A percentile compares a stretch with the other conserved stretches of the same genome.
Conservation (phyloP, 2,113 vertebrate species). For the Siniperca knerii region DNA sequence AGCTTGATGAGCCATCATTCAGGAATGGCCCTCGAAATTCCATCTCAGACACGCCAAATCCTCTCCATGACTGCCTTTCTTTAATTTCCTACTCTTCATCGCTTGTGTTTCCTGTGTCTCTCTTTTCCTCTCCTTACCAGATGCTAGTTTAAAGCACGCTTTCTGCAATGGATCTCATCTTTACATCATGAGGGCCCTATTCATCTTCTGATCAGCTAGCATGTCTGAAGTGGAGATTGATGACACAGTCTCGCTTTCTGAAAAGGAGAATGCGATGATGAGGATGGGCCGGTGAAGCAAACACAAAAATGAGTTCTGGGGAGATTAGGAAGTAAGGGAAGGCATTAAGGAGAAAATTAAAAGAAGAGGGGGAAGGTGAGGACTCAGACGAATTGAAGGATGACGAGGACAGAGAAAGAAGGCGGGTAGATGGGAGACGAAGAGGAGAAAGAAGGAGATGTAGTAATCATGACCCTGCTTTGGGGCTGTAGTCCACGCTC, state of each 20-base stretch:
- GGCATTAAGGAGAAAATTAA: slow-evolving; percentile 37
- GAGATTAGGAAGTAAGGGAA: slow-evolving; percentile 22
- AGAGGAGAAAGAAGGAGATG: slow-evolving; percentile 18
- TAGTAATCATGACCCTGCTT: slow-evolving; percentile 56
- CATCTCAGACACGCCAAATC: slow-evolving; percentile 44
- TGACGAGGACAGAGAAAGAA: slow-evolving; percentile 25
- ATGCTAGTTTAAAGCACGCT: slow-evolving; percentile 42
- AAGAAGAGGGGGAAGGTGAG: slow-evolving; percentile 10
- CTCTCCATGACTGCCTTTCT: slow-evolving; percentile 6
- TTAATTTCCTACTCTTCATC: slow-evolving; percentile 44
- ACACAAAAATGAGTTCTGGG: slow-evolving; percentile 19
- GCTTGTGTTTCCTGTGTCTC: slow-evolving; percentile 21
- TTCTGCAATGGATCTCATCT: slow-evolving; percentile 56
- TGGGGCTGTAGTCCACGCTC: slow-evolving; percentile 50
- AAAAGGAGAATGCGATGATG: slow-evolving; percentile 36
- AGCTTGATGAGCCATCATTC: slow-evolving; percentile 77
- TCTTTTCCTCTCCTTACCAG: slow-evolving; percentile 31
- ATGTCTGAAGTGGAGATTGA: slow-evolving; percentile 57
- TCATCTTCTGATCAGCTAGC: slow-evolving; percentile 64
- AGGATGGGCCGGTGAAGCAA: slow-evolving; percentile 18
- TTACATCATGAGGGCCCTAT: slow-evolving; percentile 53
- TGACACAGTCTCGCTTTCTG: slow-evolving; percentile 35
- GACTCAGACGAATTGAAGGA: slow-evolving; percentile 30
- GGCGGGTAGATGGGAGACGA: neutral
- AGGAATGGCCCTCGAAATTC: slow-evolving; percentile 76